Conservation (phyloP, 2,888 invertebrate genomes). For the Cheilosia pagana region DNA sequence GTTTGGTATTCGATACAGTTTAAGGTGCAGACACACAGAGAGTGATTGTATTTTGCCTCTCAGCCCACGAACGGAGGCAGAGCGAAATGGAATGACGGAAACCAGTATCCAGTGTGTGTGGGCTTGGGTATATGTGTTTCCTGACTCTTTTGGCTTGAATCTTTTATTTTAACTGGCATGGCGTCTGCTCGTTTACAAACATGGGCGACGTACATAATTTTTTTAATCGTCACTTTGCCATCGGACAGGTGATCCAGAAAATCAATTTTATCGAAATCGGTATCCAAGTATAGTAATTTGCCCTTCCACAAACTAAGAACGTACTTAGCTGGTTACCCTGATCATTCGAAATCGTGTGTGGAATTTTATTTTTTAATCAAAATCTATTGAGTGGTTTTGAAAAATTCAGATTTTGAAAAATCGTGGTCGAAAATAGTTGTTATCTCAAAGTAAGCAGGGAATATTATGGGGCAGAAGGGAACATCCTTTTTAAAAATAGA, state of each 20-base stretch:
- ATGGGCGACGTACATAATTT: background rate
- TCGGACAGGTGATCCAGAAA: background rate
- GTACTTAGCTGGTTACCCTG: no score
- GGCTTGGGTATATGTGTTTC: slow-evolving; percentile 8
- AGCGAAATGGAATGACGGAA: slow-evolving; percentile 20
- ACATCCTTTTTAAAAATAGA: no score
- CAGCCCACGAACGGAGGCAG: background rate
- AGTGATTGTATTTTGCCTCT: background rate
- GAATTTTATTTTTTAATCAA: no score
- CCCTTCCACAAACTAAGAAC: no score
- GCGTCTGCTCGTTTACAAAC: background rate
- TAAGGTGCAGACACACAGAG: background rate
- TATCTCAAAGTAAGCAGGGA: no score
- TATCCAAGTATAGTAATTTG: no score
- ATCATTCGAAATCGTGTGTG: no score
- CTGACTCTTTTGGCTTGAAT: slow-evolving; percentile 13
- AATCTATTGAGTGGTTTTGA: no score
- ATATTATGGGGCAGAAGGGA: no score
- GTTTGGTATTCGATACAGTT: slow-evolving; percentile 5
- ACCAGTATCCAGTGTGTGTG: slow-evolving; percentile 3
- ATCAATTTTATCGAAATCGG: no score
- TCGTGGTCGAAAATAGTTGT: no score
- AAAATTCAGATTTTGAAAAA: no score
- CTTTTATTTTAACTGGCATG: background rate
- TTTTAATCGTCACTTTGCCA: background rate